A percentile compares a stretch with the other conserved stretches of the same genome.
These are phyloP conservation scores for Punctoribates punctum DNA, from an alignment of 2,888 invertebrate genomes.

Conservation along the genomic window DNA sequence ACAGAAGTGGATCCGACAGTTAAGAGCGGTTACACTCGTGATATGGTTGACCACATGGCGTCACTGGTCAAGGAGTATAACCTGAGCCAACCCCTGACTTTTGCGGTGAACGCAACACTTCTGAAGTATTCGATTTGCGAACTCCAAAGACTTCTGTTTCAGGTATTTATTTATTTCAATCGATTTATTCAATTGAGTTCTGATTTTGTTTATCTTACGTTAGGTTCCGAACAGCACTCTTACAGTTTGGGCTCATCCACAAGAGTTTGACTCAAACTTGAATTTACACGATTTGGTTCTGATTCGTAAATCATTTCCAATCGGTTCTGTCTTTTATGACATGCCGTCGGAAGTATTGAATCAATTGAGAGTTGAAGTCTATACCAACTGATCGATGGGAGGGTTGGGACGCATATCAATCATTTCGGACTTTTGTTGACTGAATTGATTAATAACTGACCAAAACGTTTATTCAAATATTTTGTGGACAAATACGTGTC, in stretches of 20 bases:
- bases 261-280: constrained; percentile 46
- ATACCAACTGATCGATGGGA: background rate
- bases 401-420: background rate
- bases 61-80: constrained; percentile 49
- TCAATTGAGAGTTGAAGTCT: constrained; percentile 38
- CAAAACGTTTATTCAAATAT: background rate
- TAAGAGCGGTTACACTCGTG: constrained; percentile 46
- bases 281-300: constrained; percentile 48
- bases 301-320: constrained; percentile 48
- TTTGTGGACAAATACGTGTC: background rate
- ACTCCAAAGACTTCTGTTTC: constrained; percentile 49
- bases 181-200: background rate
- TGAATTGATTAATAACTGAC: background rate
- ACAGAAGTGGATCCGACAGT: constrained; percentile 44
- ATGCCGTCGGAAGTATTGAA: constrained; percentile 47
- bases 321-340: constrained; percentile 49
- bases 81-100: constrained; percentile 49
- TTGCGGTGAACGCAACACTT: constrained; percentile 48
- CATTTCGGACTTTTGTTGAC: background rate
- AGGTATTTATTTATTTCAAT: constrained; percentile 39
- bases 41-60: constrained; percentile 49
- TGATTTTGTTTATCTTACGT: too few relatives aligned
- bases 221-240: constrained; percentile 49
- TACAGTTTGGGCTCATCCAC: constrained; percentile 48
- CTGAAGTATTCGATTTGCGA: constrained; percentile 49